phyloP scores from a whole-genome alignment of 2,113 vertebrate genomes.

The Cyanistes caeruleus region DNA sequence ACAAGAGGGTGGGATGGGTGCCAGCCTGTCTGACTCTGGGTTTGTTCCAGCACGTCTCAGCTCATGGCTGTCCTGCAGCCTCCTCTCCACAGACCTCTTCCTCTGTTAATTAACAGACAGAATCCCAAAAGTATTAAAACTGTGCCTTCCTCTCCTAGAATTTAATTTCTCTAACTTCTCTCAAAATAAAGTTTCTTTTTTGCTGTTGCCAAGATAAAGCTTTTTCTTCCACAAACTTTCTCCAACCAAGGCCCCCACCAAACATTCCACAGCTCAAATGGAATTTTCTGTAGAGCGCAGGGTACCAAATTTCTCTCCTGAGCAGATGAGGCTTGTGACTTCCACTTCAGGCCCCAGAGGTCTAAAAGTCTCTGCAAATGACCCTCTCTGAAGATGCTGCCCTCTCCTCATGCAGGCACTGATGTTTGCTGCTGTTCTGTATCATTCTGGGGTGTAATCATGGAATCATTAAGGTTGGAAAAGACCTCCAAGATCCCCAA shows the following conservation, averaged over 20 bases:
- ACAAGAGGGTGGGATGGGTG: slow-evolving; percentile 31
- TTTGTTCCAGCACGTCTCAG: slow-evolving; percentile 36
- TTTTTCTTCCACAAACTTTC: background rate
- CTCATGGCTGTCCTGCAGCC: slow-evolving; percentile 10
- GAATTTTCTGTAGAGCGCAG: background rate
- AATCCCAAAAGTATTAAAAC: background rate
- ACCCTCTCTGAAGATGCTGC: background rate
- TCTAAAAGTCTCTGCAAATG: background rate
- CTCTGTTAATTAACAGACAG: background rate
- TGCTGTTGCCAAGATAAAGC: background rate
- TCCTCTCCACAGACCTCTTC: background rate
- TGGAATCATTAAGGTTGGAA: background rate
- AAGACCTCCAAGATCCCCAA: background rate
- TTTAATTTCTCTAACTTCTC: background rate
- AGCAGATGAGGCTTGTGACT: background rate
- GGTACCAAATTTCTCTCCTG: background rate
- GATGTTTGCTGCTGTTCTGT: background rate
- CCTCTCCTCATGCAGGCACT: background rate
- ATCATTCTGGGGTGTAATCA: background rate
- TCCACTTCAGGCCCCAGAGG: background rate
- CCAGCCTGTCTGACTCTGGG: slow-evolving; percentile 52
- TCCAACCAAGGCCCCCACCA: background rate
- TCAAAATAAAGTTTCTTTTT: background rate
- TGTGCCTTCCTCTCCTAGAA: background rate
- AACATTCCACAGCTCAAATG: background rate